These are phyloP conservation scores for Mormyrus proboscirostris DNA, from an alignment of 2,797 vertebrate species.

Conservation along the genomic window DNA sequence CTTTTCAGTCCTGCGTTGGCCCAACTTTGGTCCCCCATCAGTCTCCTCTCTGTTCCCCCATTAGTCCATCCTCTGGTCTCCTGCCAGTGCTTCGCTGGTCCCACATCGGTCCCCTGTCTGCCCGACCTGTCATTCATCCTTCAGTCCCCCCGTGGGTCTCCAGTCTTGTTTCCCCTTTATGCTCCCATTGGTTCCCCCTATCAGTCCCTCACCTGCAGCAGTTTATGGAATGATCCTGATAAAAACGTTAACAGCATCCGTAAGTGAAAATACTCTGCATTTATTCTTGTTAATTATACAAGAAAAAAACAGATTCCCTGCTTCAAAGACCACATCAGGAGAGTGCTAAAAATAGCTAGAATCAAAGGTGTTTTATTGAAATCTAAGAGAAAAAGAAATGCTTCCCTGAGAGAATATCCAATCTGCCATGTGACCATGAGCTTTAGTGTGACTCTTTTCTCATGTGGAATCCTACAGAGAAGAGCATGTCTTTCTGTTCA, in stretches of 20 bases:
- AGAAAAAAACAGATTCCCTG: conserved; percentile 27
- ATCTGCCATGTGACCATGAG: conserved; percentile 74
- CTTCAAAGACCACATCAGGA: conserved; percentile 80
- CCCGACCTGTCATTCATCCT: not conserved
- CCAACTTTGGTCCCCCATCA: not conserved
- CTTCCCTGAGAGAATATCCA: conserved; percentile 71
- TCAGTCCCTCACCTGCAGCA: not conserved
- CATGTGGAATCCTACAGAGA: conserved; percentile 79
- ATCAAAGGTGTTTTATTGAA: conserved; percentile 90
- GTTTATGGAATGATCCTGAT: not conserved
- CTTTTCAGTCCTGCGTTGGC: not conserved
- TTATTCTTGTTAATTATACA: conserved; percentile 26
- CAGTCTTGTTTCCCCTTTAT: not conserved
- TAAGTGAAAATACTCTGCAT: not conserved
- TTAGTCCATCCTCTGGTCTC: not conserved
- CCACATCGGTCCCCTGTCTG: not conserved
- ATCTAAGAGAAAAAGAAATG: conserved; percentile 97
- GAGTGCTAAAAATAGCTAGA: conserved; percentile 88
- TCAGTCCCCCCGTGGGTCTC: not conserved
- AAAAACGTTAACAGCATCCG: not conserved
- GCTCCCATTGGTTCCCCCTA: not conserved
- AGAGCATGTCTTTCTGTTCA: conserved; percentile 41
- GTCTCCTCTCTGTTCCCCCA: not conserved
- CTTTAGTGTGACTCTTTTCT: conserved; percentile 82
- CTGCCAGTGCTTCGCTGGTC: no score